phyloP scores from a whole-genome alignment of 2,888 invertebrate genomes.

The Cremastobaeus sp. region DNA sequence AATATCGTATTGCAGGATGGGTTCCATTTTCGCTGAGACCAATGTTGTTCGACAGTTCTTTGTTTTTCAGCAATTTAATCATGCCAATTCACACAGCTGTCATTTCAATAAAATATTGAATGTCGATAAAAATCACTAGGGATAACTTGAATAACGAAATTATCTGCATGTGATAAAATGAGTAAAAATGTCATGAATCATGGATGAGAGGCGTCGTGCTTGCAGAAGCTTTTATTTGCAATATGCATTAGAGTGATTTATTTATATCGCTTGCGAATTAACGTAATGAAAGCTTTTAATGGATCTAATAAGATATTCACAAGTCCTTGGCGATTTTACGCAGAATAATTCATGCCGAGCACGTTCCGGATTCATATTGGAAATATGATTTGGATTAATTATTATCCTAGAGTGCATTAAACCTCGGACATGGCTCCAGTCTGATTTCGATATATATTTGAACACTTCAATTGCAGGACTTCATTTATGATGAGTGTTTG shows the following conservation, averaged over 20 bases:
- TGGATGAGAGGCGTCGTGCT: neutral
- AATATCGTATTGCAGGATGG: too few species aligned
- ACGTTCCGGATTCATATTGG: conserved; percentile 26
- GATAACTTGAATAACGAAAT: conserved; percentile 1
- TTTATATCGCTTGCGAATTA: conserved; percentile 40
- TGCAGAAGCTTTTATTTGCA: conserved; percentile 27
- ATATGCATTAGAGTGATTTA: conserved; percentile 34
- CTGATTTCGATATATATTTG: too few species aligned
- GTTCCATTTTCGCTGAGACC: too few species aligned
- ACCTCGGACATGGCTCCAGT: too few species aligned
- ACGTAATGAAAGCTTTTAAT: conserved; percentile 47
- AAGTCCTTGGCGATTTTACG: conserved; percentile 10
- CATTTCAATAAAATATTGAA: too few species aligned
- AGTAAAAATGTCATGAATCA: conserved; percentile 30
- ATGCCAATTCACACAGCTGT: too few species aligned
- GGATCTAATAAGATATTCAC: conserved; percentile 27
- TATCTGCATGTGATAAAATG: too few species aligned
- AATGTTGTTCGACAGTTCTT: too few species aligned
- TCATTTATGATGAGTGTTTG: too few species aligned
- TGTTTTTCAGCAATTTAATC: too few species aligned
- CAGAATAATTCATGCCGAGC: conserved; percentile 16
- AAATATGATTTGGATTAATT: conserved; percentile 22
- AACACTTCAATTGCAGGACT: too few species aligned
- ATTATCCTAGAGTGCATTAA: neutral
- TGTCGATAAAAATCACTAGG: too few species aligned